Evolutionary conservation across 2,113 vertebrate genomes (phyloP).

Genomic region (Tenrec ecaudatus): DNA sequence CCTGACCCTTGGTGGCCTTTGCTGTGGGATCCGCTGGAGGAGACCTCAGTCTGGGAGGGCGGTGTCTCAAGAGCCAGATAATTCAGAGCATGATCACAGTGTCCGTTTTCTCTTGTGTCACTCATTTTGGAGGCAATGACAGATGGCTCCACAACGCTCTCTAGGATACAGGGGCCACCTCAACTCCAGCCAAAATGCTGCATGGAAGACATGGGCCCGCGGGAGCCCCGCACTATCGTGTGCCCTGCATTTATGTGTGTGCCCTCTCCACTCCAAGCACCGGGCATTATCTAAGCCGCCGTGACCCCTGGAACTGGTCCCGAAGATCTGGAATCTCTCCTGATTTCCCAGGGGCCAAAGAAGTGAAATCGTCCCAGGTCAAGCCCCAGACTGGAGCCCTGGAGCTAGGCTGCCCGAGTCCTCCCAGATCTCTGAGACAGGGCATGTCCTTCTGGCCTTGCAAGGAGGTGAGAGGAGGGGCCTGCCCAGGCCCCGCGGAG

Average conservation of each 20-base stretch:
- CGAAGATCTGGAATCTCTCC: neutral
- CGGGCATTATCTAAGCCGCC: neutral
- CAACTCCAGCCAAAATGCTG: neutral
- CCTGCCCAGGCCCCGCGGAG: neutral
- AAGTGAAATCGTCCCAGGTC: neutral
- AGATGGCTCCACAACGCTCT: neutral
- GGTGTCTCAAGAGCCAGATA: neutral
- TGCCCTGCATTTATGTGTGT: neutral
- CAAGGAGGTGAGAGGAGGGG: neutral
- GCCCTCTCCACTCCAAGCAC: constrained; percentile 1
- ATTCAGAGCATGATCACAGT: neutral
- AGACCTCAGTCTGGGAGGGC: neutral
- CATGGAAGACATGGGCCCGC: accelerated
- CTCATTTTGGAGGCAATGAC: neutral
- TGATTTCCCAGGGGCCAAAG: neutral
- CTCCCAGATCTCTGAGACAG: neutral
- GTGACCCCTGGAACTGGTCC: neutral
- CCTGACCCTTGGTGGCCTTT: neutral
- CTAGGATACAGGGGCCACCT: neutral
- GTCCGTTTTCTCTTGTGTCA: neutral
- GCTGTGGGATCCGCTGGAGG: no score
- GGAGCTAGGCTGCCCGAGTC: neutral
- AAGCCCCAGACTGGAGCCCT: neutral
- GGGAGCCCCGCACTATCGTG: accelerated
- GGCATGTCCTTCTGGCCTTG: neutral